phyloP scores from a whole-genome alignment of 2,797 vertebrate species.

The Anguilla megastoma region DNA sequence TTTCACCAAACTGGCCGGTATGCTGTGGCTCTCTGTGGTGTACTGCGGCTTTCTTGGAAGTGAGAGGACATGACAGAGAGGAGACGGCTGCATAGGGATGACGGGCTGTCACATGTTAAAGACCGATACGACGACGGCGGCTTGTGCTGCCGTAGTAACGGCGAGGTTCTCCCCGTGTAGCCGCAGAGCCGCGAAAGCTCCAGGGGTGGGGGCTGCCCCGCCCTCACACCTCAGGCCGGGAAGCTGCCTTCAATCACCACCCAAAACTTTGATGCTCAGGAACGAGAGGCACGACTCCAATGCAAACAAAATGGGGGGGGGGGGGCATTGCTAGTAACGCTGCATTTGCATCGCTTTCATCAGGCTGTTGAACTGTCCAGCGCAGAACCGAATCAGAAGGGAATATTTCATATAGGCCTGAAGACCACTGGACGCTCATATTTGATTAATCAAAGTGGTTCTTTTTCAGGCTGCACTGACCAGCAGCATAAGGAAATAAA shows the following conservation, averaged over 20 bases:
- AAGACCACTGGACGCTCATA: slow-evolving; percentile 74
- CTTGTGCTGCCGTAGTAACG: neutral
- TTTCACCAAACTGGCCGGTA: neutral
- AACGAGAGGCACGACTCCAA: slow-evolving; percentile 59
- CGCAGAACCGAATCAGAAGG: slow-evolving; percentile 57
- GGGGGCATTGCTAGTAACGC: slow-evolving; percentile 67
- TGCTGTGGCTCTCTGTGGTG: neutral
- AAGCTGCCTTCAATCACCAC: neutral
- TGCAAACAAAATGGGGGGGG: slow-evolving; percentile 12
- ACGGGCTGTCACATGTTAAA: neutral
- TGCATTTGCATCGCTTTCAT: slow-evolving; percentile 78
- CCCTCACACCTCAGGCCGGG: neutral
- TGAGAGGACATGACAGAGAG: neutral
- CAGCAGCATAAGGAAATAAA: slow-evolving; percentile 65
- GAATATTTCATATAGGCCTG: slow-evolving; percentile 50
- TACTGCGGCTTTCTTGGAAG: neutral
- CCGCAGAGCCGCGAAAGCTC: neutral
- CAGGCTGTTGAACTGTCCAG: slow-evolving; percentile 67
- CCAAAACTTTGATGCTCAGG: slow-evolving; percentile 43
- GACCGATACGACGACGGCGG: neutral
- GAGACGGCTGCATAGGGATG: neutral
- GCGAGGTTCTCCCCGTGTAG: neutral
- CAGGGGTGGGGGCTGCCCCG: neutral
- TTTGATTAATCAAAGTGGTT: slow-evolving; percentile 78
- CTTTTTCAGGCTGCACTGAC: slow-evolving; percentile 63